Percentiles rank a stretch among this genome's conserved stretches.
Conservation (phyloP, 1,140 invertebrate species). For the Diabrotica undecimpunctata region DNA sequence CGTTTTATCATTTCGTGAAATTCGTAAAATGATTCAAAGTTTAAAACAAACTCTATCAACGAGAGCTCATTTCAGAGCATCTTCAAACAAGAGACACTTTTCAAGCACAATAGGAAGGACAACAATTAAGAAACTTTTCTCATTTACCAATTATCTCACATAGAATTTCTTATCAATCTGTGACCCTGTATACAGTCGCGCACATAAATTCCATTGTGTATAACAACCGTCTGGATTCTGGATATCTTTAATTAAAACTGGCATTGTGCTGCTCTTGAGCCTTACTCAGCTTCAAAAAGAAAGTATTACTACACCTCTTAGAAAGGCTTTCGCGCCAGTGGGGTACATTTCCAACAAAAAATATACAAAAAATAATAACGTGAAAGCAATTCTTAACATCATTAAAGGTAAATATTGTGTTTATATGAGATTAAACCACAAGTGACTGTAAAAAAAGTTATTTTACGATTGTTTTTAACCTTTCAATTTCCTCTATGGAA, state of each 20-base stretch:
- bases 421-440: no score
- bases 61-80: neutral
- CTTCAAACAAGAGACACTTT: neutral
- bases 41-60: neutral
- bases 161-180: neutral
- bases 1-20: neutral
- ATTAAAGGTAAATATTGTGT: no score
- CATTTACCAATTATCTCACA: neutral
- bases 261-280: neutral
- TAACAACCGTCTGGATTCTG: neutral
- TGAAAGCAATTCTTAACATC: no score
- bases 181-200: neutral
- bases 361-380: no score
- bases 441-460: no score
- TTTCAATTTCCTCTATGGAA: no score
- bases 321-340: neutral
- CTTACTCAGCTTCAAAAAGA: neutral
- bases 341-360: neutral
- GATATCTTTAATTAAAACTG: slow-evolving; percentile 3
- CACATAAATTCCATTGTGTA: neutral
- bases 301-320: neutral
- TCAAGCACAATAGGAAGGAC: neutral
- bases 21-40: neutral
- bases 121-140: slow-evolving; percentile 1
- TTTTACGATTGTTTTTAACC: no score